These are phyloP conservation scores for Ifrita kowaldi DNA, from an alignment of 2,113 vertebrate genomes.

Conservation along the genomic window DNA sequence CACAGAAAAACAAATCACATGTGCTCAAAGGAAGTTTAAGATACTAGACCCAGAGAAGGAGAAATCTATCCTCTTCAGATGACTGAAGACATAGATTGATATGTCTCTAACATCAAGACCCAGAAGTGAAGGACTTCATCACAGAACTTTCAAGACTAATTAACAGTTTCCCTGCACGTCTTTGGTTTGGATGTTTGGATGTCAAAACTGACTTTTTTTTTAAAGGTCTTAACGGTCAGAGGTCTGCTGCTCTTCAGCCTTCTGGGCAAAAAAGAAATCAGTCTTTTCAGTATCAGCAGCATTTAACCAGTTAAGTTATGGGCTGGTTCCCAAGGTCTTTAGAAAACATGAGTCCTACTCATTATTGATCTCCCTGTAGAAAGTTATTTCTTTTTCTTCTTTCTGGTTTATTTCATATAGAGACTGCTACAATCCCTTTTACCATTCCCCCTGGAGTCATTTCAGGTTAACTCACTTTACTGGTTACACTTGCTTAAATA, in stretches of 20 bases:
- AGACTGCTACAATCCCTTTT: conserved; percentile 5
- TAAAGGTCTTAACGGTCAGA: conserved; percentile 6
- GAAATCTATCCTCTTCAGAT: background rate
- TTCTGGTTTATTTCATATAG: conserved; percentile 9
- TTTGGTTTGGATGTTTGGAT: background rate
- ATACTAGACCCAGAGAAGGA: background rate
- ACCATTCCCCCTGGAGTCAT: background rate
- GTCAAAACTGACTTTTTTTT: background rate
- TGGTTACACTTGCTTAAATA: background rate
- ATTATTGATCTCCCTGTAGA: conserved; percentile 7
- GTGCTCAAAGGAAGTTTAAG: background rate
- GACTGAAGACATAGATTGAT: background rate
- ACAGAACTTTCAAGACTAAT: background rate
- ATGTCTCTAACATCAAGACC: background rate
- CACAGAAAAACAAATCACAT: background rate
- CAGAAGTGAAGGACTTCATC: background rate
- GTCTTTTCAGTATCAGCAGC: background rate
- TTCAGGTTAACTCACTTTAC: conserved; percentile 4
- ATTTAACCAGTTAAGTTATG: background rate
- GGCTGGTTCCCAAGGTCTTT: background rate
- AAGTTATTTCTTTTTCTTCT: conserved; percentile 6
- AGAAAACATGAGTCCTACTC: background rate
- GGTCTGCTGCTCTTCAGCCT: background rate
- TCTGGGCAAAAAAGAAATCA: background rate
- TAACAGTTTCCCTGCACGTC: background rate